phyloP scores from a whole-genome alignment of 2,797 vertebrate species.

The Gadopsis bispinosus region DNA sequence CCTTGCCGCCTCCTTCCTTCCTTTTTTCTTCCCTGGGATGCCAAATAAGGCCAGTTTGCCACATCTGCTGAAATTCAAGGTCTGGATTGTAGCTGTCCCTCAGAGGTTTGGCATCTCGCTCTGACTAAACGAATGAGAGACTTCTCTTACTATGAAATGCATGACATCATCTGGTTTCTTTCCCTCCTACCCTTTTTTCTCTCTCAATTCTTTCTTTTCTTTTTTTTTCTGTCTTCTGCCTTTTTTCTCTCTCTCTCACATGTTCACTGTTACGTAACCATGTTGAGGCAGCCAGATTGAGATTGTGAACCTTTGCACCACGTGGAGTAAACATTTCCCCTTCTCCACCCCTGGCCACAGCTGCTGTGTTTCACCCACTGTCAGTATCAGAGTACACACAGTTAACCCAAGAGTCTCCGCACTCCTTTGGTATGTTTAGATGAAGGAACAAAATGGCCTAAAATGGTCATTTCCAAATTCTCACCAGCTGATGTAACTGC shows the following conservation, averaged over 20 bases:
- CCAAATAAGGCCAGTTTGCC: conserved; percentile 78
- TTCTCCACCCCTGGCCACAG: conserved; percentile 61
- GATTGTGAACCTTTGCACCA: conserved; percentile 61
- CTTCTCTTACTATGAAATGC: conserved; percentile 57
- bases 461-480: conserved; percentile 39
- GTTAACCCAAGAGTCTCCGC: conserved; percentile 32
- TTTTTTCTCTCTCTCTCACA: conserved; percentile 43
- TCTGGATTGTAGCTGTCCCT: conserved; percentile 21
- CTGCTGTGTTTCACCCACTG: conserved; percentile 60
- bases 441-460: conserved; percentile 12
- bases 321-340: conserved; percentile 58
- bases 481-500: conserved; percentile 16
- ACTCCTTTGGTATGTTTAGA: conserved; percentile 16
- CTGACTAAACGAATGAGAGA: conserved; percentile 37
- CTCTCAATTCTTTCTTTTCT: conserved; percentile 1
- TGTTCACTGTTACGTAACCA: conserved; percentile 63
- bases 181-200: conserved; percentile 4
- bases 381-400: conserved; percentile 26
- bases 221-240: conserved; percentile 12
- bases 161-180: conserved; percentile 70
- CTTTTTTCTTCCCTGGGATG: conserved; percentile 28
- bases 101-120: conserved; percentile 35
- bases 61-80: conserved; percentile 70
- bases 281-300: conserved; percentile 44
- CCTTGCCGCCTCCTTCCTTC: conserved; percentile 54